Conservation (phyloP, 2,113 vertebrate species). For the Mormyrus lacerda region DNA sequence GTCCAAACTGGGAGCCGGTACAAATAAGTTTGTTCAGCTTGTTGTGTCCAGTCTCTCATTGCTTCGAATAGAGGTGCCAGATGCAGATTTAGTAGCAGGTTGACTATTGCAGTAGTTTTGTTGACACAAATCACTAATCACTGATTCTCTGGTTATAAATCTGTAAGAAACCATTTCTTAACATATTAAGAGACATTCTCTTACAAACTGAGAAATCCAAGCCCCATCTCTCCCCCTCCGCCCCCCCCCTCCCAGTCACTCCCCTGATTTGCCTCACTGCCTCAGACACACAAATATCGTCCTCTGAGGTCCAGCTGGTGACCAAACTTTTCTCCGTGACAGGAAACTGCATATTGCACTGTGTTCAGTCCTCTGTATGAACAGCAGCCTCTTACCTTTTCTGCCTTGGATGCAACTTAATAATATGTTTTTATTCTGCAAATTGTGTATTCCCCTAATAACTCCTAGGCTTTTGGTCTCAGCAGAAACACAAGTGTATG, state of each 20-base stretch:
- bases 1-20: not conserved
- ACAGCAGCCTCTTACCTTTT: not conserved
- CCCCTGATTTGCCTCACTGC: not conserved
- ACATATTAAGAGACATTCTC: not conserved
- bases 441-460: not conserved
- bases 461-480: not conserved
- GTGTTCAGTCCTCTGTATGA: not conserved
- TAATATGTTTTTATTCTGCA: not conserved
- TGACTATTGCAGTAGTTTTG: not conserved
- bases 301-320: not conserved
- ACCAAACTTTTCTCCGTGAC: not conserved
- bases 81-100: not conserved
- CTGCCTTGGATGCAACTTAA: not conserved
- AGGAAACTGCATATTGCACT: not conserved
- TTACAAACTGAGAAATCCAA: not conserved
- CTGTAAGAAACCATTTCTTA: not conserved
- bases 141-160: not conserved
- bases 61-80: not conserved
- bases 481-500: not conserved
- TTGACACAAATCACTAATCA: not conserved
- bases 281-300: not conserved
- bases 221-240: not conserved
- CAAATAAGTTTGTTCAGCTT: not conserved
- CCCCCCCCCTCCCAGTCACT: not conserved
- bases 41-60: not conserved